phyloP scores from a whole-genome alignment of 2,797 vertebrate genomes.

The Sebastes itinus region DNA sequence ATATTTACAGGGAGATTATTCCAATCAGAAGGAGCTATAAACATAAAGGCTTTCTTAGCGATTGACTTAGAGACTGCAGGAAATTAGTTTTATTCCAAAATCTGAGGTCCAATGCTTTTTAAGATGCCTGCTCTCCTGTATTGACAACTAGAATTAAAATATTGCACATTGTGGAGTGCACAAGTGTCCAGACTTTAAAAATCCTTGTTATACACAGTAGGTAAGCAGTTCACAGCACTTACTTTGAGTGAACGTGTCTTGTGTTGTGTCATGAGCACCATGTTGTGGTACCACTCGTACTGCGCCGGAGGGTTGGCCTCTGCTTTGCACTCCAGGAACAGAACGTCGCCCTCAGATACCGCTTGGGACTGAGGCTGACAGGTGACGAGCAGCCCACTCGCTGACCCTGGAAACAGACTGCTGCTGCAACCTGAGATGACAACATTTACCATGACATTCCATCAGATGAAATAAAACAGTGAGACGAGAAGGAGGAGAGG shows the following conservation, averaged over 20 bases:
- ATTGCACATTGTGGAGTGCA: no score
- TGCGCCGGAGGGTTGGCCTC: slow-evolving; percentile 85
- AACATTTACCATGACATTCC: not conserved
- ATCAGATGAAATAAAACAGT: not conserved
- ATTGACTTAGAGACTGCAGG: no score
- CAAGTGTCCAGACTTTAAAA: no score
- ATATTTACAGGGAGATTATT: no score
- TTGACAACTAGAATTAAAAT: no score
- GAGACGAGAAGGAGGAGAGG: not conserved
- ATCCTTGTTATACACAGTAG: not conserved
- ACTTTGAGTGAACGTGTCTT: slow-evolving; percentile 76
- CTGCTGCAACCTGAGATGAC: slow-evolving; percentile 66
- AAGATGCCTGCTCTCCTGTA: no score
- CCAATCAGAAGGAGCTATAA: no score
- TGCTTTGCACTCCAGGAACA: slow-evolving; percentile 81
- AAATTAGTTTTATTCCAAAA: no score
- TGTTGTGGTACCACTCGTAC: slow-evolving; percentile 88
- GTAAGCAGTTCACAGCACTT: not conserved
- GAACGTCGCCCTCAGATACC: slow-evolving; percentile 80
- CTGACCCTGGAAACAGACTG: slow-evolving; percentile 72
- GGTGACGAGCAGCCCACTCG: slow-evolving; percentile 77
- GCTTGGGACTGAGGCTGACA: slow-evolving; percentile 75
- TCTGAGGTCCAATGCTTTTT: no score
- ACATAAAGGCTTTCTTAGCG: no score
- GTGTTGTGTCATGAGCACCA: slow-evolving; percentile 62